Conservation (phyloP, 2,797 vertebrate genomes). For the Cossypha caffra region DNA sequence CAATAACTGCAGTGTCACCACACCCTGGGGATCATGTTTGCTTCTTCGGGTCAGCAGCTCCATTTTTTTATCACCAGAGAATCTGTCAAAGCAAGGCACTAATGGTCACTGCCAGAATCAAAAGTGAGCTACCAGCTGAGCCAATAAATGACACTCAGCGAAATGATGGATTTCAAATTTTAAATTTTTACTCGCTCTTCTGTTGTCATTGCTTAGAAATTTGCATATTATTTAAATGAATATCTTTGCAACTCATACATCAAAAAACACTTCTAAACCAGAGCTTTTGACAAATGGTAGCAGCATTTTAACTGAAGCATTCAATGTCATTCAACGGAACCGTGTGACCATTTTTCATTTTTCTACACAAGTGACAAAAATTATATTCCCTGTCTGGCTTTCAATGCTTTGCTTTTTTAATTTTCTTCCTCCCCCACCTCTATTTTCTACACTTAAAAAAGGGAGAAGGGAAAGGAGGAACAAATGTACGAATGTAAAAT, state of each 20-base stretch:
- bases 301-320: background rate
- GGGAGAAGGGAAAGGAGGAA: background rate
- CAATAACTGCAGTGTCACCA: background rate
- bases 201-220: background rate
- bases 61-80: background rate
- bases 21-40: background rate
- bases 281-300: background rate
- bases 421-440: background rate
- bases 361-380: background rate
- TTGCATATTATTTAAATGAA: background rate
- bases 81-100: background rate
- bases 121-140: background rate
- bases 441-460: background rate
- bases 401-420: background rate
- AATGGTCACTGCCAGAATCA: background rate
- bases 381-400: background rate
- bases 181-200: background rate
- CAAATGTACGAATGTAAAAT: background rate
- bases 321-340: background rate
- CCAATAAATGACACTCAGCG: background rate
- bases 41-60: background rate
- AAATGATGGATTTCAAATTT: background rate
- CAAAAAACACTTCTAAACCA: background rate
- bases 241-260: slow-evolving; percentile 4
- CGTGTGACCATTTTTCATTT: background rate